These are phyloP conservation scores for Psilopogon haemacephalus DNA, from an alignment of 2,113 vertebrate species.

Conservation along the genomic window DNA sequence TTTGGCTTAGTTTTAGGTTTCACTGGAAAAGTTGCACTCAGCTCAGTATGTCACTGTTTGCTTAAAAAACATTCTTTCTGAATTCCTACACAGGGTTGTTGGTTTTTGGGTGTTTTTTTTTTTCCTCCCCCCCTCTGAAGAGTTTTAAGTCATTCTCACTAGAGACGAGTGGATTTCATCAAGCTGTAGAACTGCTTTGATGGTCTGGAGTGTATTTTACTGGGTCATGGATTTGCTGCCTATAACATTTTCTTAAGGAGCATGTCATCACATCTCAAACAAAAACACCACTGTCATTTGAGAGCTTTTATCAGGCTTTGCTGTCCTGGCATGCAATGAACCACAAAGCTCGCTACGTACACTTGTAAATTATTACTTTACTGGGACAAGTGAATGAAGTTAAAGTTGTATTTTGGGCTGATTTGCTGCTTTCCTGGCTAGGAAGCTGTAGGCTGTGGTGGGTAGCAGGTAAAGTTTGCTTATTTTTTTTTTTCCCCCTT, in stretches of 20 bases:
- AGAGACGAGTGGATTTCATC: constrained; percentile 38
- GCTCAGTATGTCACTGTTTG: constrained; percentile 45
- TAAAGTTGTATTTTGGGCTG: background rate
- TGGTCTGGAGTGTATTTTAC: constrained; percentile 53
- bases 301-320: constrained; percentile 45
- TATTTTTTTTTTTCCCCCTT: background rate
- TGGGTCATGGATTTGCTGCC: constrained; percentile 49
- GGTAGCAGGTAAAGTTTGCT: background rate
- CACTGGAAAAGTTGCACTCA: constrained; percentile 18
- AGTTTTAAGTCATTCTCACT: constrained; percentile 51
- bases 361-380: constrained; percentile 19
- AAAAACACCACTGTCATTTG: constrained; percentile 36
- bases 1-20: background rate
- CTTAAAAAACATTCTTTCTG: constrained; percentile 61
- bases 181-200: constrained; percentile 54
- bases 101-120: background rate
- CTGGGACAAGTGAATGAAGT: background rate
- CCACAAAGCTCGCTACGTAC: background rate
- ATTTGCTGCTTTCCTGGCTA: background rate
- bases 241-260: constrained; percentile 59
- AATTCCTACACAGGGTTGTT: constrained; percentile 14
- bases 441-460: background rate
- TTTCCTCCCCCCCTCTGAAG: background rate
- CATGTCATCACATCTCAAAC: constrained; percentile 51
- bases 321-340: constrained; percentile 19